Evolutionary conservation across 2,888 invertebrate species (phyloP).

Genomic region (Hypercompe scribonia): DNA sequence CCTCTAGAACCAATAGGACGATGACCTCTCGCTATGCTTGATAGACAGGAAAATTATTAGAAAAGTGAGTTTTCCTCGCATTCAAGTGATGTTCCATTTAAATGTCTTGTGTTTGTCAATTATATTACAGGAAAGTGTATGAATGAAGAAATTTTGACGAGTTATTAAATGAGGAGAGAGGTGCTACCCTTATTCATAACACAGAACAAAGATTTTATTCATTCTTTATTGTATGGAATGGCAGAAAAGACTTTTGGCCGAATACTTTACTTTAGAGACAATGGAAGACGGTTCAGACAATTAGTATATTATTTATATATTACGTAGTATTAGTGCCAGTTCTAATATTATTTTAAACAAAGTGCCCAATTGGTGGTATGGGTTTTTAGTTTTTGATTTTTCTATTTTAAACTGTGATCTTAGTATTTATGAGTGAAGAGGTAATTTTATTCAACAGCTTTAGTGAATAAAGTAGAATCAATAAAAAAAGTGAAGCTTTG

Average conservation of each 20-base stretch:
- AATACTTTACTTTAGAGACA: background rate
- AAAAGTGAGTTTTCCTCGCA: constrained; percentile 37
- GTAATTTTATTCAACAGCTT: background rate
- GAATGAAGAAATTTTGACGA: constrained; percentile 7
- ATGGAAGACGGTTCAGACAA: background rate
- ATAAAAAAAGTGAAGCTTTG: background rate
- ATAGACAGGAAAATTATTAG: constrained; percentile 48
- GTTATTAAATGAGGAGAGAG: constrained; percentile 6
- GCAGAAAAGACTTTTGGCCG: background rate
- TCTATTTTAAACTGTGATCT: background rate
- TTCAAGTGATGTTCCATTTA: constrained; percentile 25
- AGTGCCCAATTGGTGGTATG: too few relatives aligned
- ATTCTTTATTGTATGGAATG: background rate
- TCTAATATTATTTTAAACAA: too few relatives aligned
- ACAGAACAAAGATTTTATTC: background rate
- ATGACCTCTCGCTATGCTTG: constrained; percentile 55
- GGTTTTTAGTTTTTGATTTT: too few relatives aligned
- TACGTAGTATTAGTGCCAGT: background rate
- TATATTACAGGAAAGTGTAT: constrained; percentile 19
- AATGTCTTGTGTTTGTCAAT: constrained; percentile 22
- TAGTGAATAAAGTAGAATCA: background rate
- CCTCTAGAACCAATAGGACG: constrained; percentile 56
- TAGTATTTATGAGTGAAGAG: background rate
- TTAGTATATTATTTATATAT: background rate
- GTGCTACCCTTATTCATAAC: constrained; percentile 1